Evolutionary conservation across 2,797 vertebrate genomes (phyloP), one percentile per base, ranked within the genome.

Genomic region (Gambelia wislizenii): DNA sequence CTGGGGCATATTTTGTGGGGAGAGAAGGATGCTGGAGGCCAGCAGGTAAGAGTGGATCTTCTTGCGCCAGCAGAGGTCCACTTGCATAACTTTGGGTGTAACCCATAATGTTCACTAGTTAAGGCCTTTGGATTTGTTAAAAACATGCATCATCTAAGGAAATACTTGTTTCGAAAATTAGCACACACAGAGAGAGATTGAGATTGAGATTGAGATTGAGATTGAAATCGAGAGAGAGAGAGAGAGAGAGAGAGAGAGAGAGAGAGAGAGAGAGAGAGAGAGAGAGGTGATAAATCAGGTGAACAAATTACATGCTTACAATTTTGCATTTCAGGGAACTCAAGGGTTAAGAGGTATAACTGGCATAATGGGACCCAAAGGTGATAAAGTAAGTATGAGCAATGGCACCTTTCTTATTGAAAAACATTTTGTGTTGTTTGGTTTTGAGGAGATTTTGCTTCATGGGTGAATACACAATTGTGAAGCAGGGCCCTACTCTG

Each of bases 281-380:
- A 22, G 12, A 52, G 49, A 67, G 30, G 13, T 49, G 13, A 13
- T 74, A 25, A 64, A 39, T 80, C 25, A 14, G 22, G 2, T 85
- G 30, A 61, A 27, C 4, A 75, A 74, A 27, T 84, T 91, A 49
- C 77, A 81, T 56, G 30, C n/a, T 88, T 79, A 52, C 49, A 77
- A 42, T 33, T 94, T 94, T 90, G 91, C 2, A 39, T 95, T 97
- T 90, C 89, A 99, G 99, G 99, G 99, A 87, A 93, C 98, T 84
- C 97, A 98, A 93, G 99, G 99, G 90, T 94, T 98, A 89, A 98
- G 98, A 95, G 99, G 99, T 92, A 97, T 98, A 93, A 98, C 96
- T 1, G 99, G 99, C 82, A 97, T 99, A 96, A 96, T 97, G 93
- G 99, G 99, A 64, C 54, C 95, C 85, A 99, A 99, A 96, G 99